Base-by-base conservation (phyloP, 2,797 vertebrate species). In the Melanotaenia pygmaea region DNA sequence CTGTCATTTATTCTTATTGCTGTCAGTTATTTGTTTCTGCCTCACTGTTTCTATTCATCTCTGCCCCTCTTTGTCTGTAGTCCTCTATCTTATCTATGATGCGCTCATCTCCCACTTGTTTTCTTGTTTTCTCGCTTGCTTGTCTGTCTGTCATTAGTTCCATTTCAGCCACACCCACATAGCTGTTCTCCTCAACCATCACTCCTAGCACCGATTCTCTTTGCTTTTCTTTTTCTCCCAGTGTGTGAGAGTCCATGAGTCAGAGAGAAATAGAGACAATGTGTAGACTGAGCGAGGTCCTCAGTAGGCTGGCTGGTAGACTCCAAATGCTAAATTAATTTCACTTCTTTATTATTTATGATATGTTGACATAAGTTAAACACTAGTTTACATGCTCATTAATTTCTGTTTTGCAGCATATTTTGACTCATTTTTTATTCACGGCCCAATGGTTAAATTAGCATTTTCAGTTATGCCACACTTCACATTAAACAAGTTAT, bases 151-250 rank as follows among this genome's bases (percentile, higher is more conserved):
- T 88, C 87, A 84, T 88, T 88, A 85, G 80, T 87, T 87, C 64
- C 59, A 85, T 87, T 84, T 76, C 81, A 90, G 82, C 81, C 88
- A 87, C 91, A 84, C 87, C 90, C 85, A 87, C 85, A 60, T 62
- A 63, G 43, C 73, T 38, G 71, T 72, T 68, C 73, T 79, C 50
- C 79, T 76, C 83, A 90, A 91, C 81, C 82, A 91, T 90, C 87
- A 91, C 70, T 79, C 67, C 70, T 47, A 24, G 30, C 11, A 1
- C 32, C 64, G 74, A 43, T 43, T 43, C 40, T 12, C 47, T 72
- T 73, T 53, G 24, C 69, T 51, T 22, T 38, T 50, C 70, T 68
- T 62, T 4, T 9, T 24, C 11, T 13, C 51, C 11, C 51, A 13
- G 32, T 51, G 64, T 70, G 65, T 67, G 47, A 59, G 59, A 68